These are phyloP conservation scores for Drosophila grimshawi DNA, from an alignment of 1,140 invertebrate species.

Conservation along the genomic window DNA sequence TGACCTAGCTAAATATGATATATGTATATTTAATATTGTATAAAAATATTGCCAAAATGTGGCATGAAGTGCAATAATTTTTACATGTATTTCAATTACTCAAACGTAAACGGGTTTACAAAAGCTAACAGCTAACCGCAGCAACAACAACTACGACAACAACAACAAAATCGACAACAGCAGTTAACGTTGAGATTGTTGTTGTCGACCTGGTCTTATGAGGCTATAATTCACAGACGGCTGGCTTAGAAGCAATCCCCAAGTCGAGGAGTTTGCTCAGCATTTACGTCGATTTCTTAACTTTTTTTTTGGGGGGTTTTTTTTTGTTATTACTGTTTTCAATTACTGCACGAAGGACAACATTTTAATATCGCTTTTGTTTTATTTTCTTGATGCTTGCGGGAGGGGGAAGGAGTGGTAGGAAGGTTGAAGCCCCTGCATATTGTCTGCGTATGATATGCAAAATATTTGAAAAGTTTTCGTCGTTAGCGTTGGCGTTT, in stretches of 20 bases:
- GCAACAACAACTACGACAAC: too few species aligned
- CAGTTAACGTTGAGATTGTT: constrained; percentile 1
- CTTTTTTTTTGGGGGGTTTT: neutral
- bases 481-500: constrained; percentile 18
- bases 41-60: constrained; percentile 67
- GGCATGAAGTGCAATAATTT: constrained; percentile 65
- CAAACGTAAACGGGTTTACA: constrained; percentile 57
- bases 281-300: constrained; percentile 52
- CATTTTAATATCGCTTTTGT: constrained; percentile 42
- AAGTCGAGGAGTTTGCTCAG: constrained; percentile 48
- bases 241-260: constrained; percentile 65
- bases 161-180: constrained; percentile 6
- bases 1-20: constrained; percentile 62
- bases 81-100: constrained; percentile 76
- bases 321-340: constrained; percentile 46
- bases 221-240: constrained; percentile 75
- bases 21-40: constrained; percentile 26
- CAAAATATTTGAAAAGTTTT: constrained; percentile 65
- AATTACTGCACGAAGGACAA: constrained; percentile 72
- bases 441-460: constrained; percentile 31
- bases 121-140: constrained; percentile 38
- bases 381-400: constrained; percentile 16
- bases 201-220: constrained; percentile 21
- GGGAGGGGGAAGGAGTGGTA: neutral
- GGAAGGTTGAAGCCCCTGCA: too few species aligned